Conservation (phyloP, 2,888 invertebrate genomes). For the Epirrhoe alternata region DNA sequence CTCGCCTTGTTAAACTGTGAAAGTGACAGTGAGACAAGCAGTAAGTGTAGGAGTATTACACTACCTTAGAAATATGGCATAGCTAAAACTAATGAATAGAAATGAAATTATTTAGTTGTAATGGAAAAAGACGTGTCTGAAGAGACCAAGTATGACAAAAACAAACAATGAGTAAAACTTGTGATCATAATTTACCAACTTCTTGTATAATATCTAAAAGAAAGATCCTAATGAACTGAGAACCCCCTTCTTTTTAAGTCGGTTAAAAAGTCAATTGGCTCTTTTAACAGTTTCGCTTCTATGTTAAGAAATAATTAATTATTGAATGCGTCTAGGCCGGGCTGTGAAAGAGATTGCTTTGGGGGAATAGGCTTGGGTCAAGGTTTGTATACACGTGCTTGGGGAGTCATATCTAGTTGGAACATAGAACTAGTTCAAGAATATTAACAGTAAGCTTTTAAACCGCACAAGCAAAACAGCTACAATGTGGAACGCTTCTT, state of each 20-base stretch:
- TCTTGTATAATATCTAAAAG: too few relatives aligned
- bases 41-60: constrained; percentile 52
- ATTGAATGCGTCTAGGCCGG: constrained; percentile 5
- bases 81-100: neutral
- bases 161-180: too few relatives aligned
- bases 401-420: neutral
- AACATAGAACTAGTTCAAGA: neutral
- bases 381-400: constrained; percentile 7
- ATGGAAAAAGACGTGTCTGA: neutral
- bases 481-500: too few relatives aligned
- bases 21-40: constrained; percentile 61
- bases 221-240: too few relatives aligned
- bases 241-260: too few relatives aligned
- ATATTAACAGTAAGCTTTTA: too few relatives aligned
- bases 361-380: constrained; percentile 13
- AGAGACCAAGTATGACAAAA: too few relatives aligned
- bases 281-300: constrained; percentile 13
- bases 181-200: too few relatives aligned
- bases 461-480: too few relatives aligned
- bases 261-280: too few relatives aligned
- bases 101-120: neutral
- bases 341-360: constrained; percentile 21
- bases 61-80: constrained; percentile 39
- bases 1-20: constrained; percentile 51
- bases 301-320: neutral